These are phyloP conservation scores for Ispidina picta DNA, from an alignment of 2,797 vertebrate species.

Conservation along the genomic window DNA sequence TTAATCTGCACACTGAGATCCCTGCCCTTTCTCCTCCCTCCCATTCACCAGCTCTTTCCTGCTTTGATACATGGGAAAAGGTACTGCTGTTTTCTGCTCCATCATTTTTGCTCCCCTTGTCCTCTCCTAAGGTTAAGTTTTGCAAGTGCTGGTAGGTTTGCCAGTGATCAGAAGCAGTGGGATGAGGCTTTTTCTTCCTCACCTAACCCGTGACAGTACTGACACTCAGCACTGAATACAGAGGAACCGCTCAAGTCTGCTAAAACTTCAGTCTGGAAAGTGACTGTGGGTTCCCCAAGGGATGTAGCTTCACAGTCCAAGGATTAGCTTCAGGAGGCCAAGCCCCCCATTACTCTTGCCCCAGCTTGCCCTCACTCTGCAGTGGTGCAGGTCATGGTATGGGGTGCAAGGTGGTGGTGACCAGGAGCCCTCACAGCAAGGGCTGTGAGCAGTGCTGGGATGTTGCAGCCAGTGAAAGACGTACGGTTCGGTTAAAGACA, in stretches of 20 bases:
- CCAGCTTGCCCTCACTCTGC: not conserved
- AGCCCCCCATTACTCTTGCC: not conserved
- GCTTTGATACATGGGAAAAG: not conserved
- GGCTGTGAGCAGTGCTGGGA: not conserved
- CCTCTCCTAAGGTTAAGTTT: not conserved
- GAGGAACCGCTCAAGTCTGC: not conserved
- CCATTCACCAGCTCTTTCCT: not conserved
- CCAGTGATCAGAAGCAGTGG: not conserved
- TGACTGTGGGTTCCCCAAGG: not conserved
- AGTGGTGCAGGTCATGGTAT: not conserved
- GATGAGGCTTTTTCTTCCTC: not conserved
- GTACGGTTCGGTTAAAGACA: constrained; percentile 41
- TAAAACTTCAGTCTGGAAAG: not conserved
- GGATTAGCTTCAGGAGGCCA: not conserved
- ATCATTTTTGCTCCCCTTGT: not conserved
- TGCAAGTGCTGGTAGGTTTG: not conserved
- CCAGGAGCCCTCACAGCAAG: not conserved
- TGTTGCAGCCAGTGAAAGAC: constrained; percentile 21
- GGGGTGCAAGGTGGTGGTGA: not conserved
- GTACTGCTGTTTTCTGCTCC: not conserved
- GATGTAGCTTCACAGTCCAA: not conserved
- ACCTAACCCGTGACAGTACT: accelerated
- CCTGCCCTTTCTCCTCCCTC: not conserved
- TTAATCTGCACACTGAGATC: not conserved
- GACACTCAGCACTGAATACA: not conserved